These are phyloP conservation scores for Pterostichus niger DNA, from an alignment of 2,888 invertebrate genomes.

Conservation along the genomic window DNA sequence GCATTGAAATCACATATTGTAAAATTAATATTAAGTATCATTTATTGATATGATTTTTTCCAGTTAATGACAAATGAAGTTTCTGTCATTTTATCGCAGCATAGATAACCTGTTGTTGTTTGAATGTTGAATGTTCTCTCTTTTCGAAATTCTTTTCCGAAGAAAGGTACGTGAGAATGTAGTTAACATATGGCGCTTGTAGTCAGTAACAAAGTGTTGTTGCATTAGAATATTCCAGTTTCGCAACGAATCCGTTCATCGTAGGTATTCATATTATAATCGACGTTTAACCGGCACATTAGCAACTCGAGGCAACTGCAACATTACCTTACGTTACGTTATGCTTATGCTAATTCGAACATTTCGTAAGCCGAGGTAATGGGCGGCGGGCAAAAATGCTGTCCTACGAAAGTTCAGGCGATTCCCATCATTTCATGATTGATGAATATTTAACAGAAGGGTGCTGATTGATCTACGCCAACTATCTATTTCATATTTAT, in stretches of 20 bases:
- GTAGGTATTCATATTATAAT: slow-evolving; percentile 30
- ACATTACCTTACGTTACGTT: slow-evolving; percentile 16
- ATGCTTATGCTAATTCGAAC: slow-evolving; percentile 41
- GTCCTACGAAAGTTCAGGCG: slow-evolving; percentile 47
- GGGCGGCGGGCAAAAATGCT: slow-evolving; percentile 43
- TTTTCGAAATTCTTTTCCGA: too few species aligned
- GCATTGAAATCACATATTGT: too few species aligned
- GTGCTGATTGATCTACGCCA: slow-evolving; percentile 54
- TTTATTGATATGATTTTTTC: too few species aligned
- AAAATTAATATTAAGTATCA: too few species aligned
- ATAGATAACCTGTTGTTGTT: too few species aligned
- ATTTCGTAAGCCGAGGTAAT: slow-evolving; percentile 43
- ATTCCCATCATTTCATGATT: slow-evolving; percentile 58
- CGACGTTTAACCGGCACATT: slow-evolving; percentile 29
- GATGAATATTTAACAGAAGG: slow-evolving; percentile 55
- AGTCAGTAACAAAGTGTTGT: not conserved
- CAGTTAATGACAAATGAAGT: too few species aligned
- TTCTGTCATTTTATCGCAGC: too few species aligned
- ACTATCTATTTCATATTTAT: slow-evolving; percentile 31
- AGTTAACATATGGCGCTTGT: not conserved
- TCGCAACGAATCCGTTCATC: slow-evolving; percentile 10
- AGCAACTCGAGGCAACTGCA: slow-evolving; percentile 35
- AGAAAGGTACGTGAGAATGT: not conserved
- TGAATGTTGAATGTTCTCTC: too few species aligned
- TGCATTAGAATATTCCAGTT: slow-evolving; percentile 35